A percentile compares a stretch with the other conserved stretches of the same genome.
Evolutionary conservation across 2,797 vertebrate genomes (phyloP).

Genomic region (Mus caroli): DNA sequence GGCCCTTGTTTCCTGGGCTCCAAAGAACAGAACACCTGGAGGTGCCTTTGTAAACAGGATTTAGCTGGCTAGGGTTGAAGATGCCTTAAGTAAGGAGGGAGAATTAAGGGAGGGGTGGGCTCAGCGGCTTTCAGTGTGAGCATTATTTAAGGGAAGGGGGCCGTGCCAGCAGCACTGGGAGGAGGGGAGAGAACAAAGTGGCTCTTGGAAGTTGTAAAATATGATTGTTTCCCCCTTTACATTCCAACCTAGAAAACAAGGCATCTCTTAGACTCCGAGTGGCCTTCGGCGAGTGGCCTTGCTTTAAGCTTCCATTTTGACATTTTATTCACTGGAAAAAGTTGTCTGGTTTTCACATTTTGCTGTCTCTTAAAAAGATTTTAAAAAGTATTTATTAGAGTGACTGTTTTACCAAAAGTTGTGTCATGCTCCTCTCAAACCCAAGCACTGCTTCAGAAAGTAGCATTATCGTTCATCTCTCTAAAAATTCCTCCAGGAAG

Average conservation of each 20-base stretch:
- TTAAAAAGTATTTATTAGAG: slow-evolving; percentile 28
- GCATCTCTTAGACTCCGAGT: neutral
- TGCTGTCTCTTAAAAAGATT: slow-evolving; percentile 26
- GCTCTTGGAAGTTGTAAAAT: neutral
- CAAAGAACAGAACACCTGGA: slow-evolving; percentile 50
- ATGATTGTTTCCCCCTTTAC: neutral
- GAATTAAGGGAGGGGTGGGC: neutral
- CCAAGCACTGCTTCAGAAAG: neutral
- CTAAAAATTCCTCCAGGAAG: slow-evolving; percentile 10
- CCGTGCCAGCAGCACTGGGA: neutral
- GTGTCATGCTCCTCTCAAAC: neutral
- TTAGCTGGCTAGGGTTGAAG: neutral
- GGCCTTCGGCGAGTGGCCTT: neutral
- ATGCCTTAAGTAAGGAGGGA: slow-evolving; percentile 13
- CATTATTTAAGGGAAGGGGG: neutral
- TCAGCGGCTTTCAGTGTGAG: neutral
- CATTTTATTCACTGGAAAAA: neutral
- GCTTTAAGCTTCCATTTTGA: slow-evolving; percentile 23
- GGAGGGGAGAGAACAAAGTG: neutral
- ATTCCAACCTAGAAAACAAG: neutral
- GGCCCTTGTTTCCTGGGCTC: neutral
- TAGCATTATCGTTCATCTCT: neutral
- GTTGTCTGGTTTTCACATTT: slow-evolving; percentile 33
- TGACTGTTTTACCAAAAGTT: neutral
- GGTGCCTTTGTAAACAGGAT: slow-evolving; percentile 33